Evolutionary conservation across 1,140 invertebrate genomes (phyloP), one percentile per base, ranked within the genome.

Genomic region (Fopius arisanus): DNA sequence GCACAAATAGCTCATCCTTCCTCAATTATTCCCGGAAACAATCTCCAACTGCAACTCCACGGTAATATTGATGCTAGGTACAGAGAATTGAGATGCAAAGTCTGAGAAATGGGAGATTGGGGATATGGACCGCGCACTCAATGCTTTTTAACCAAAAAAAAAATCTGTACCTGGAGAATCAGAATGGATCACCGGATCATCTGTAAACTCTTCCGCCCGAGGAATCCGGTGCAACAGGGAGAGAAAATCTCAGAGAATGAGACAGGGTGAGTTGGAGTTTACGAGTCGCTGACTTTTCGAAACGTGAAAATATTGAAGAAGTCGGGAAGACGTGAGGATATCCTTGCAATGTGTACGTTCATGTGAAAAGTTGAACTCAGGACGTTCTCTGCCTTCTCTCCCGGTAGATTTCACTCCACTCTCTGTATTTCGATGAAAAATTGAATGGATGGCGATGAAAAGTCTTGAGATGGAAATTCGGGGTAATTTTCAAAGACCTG

Each of bases 291-390:
- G 54, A 59, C 19, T 59, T 28, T 59, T 59, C 54, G 54, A 23
- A 28, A 59, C 54, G 54, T 59, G 54, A 59, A 59, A 59, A 59
- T 59, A 59, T 59, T 59, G 19, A 59, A 59, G 54, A 59, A 59
- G 54, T 59, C 54, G 5, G 23, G 19, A 59, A 59, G 54, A 59
- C 19, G 54, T 51, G 54, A 21, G 54, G 10, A 59, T 59, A 23
- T 59, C 26, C 54, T 23, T 59, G 54, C 54, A 59, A 7, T 10
- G 54, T 59, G 2, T 59, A 59, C 54, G 54, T 26, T 3, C 23
- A 59, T 59, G 54, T 59, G 23, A 59, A 59, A 59, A 59, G 54
- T 59, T 59, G 54, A 59, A 28, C 23, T 0, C 23, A 59, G 54
- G 21, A 37, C 21, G 23, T 59, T 59, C 54, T 14, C 19, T 28